phyloP scores from a whole-genome alignment of 2,888 invertebrate species.

The Pilophorus perplexus region DNA sequence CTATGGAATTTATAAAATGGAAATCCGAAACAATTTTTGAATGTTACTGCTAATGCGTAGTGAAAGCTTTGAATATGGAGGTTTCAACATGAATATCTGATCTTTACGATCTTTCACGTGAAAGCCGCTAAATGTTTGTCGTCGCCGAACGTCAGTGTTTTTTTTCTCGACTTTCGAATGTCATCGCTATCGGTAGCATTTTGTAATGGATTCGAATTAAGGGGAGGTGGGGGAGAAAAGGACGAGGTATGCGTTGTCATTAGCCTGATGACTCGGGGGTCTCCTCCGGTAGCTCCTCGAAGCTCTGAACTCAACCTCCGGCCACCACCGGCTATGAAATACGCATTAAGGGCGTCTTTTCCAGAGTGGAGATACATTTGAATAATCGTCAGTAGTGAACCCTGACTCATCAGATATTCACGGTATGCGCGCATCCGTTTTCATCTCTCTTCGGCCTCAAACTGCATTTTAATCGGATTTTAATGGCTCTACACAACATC shows the following conservation, averaged over 20 bases:
- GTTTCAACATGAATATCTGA: no score
- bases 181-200: conserved; percentile 31
- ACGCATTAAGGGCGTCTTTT: conserved; percentile 44
- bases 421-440: conserved; percentile 11
- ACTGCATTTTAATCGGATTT: no score
- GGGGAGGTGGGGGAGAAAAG: not conserved
- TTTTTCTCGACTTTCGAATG: not conserved
- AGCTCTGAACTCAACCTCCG: not conserved
- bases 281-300: not conserved
- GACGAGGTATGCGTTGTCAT: conserved; percentile 36
- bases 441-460: no score
- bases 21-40: no score
- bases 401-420: conserved; percentile 44
- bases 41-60: no score
- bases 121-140: no score
- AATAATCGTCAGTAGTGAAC: conserved; percentile 41
- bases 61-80: no score
- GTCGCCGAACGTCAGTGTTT: no score
- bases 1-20: no score
- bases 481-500: not conserved
- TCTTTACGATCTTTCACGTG: no score
- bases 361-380: conserved; percentile 42
- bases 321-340: conserved; percentile 40
- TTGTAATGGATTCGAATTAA: conserved; percentile 31
- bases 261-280: conserved; percentile 35